Conservation (phyloP, 2,888 invertebrate species). For the Stomorhina lunata region DNA sequence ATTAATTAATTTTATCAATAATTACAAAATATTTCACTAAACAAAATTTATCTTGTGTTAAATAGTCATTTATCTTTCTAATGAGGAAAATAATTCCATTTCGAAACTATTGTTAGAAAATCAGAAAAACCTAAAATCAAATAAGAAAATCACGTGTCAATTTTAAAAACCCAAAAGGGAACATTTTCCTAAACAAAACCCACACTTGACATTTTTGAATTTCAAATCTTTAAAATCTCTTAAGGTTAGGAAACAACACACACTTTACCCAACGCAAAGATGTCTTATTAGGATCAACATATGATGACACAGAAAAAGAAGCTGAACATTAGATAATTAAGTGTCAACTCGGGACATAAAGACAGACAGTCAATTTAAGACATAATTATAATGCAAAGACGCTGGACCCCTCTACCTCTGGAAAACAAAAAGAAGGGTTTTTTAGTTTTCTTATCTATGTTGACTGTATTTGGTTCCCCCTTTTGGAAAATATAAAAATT, state of each 20-base stretch:
- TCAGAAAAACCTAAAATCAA: constrained; percentile 28
- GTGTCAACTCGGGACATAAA: constrained; percentile 72
- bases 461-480: background rate
- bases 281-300: constrained; percentile 47
- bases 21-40: constrained; percentile 29
- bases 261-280: constrained; percentile 20
- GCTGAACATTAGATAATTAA: constrained; percentile 71
- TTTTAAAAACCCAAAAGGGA: constrained; percentile 35
- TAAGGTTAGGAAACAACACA: constrained; percentile 37
- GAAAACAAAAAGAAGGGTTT: constrained; percentile 42
- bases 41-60: constrained; percentile 27
- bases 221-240: constrained; percentile 44
- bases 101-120: constrained; percentile 17
- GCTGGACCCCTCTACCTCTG: constrained; percentile 12
- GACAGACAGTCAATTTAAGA: constrained; percentile 10
- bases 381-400: constrained; percentile 25
- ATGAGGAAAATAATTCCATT: background rate
- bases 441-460: background rate
- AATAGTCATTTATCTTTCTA: constrained; percentile 60
- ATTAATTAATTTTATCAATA: constrained; percentile 61
- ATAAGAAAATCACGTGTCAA: constrained; percentile 58
- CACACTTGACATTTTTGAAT: constrained; percentile 60
- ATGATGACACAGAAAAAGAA: background rate
- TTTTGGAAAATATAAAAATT: background rate
- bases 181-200: constrained; percentile 7